Percentiles rank a stretch among this genome's conserved stretches.
These are phyloP conservation scores for Acrossocheilus wenchowensis DNA, from an alignment of 2,797 vertebrate species.

Conservation along the genomic window DNA sequence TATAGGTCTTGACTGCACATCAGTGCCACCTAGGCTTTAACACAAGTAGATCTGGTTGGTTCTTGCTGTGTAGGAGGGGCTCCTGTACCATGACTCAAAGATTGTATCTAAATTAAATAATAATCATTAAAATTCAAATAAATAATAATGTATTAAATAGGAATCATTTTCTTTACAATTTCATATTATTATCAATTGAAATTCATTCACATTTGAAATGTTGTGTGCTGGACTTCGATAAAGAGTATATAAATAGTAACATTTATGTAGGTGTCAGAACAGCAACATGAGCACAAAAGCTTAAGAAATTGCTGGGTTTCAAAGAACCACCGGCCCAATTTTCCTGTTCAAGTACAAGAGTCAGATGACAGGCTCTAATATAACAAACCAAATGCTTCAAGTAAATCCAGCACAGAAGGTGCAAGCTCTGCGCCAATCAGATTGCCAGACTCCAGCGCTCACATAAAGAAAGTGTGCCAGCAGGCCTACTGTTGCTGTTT, in stretches of 20 bases:
- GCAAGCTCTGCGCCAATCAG: slow-evolving; percentile 20
- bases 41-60: slow-evolving; percentile 55
- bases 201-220: neutral
- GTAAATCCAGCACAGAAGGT: slow-evolving; percentile 31
- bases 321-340: neutral
- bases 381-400: slow-evolving; percentile 23
- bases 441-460: neutral
- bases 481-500: slow-evolving; percentile 30
- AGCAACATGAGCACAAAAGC: neutral
- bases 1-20: slow-evolving; percentile 58
- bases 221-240: neutral
- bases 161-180: neutral
- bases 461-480: slow-evolving; percentile 29
- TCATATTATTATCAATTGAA: neutral
- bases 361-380: slow-evolving; percentile 17
- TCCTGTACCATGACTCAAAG: neutral
- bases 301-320: neutral
- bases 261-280: neutral
- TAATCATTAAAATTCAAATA: neutral
- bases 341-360: slow-evolving; percentile 6
- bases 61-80: slow-evolving; percentile 49
- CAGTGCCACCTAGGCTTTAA: slow-evolving; percentile 63
- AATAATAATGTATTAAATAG: neutral
- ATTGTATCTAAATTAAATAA: neutral
- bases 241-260: neutral